These are phyloP conservation scores for Pristionchus pacificus DNA, from an alignment of 1,140 invertebrate species.

Conservation along the genomic window DNA sequence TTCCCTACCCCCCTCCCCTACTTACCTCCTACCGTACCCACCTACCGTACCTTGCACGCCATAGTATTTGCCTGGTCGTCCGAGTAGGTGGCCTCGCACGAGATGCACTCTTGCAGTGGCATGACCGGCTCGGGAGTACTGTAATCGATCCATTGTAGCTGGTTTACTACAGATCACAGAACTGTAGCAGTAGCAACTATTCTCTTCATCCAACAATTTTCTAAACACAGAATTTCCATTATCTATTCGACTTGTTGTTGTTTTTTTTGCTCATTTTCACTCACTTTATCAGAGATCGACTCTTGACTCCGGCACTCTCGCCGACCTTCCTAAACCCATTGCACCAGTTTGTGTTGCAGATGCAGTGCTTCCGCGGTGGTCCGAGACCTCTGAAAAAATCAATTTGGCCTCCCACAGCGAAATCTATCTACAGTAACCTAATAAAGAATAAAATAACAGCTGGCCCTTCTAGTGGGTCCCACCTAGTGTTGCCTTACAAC, in stretches of 20 bases:
- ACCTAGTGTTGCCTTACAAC: too few species aligned
- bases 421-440: too few species aligned
- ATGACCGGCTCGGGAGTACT: not conserved
- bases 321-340: conserved; percentile 21
- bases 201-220: too few species aligned
- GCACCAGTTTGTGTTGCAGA: conserved; percentile 46
- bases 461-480: too few species aligned
- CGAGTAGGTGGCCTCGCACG: not conserved
- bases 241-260: not conserved
- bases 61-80: not conserved
- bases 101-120: conserved; percentile 4
- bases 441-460: too few species aligned
- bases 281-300: conserved; percentile 10
- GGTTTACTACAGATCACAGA: conserved; percentile 13
- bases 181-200: too few species aligned
- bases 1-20: too few species aligned
- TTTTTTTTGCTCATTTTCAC: too few species aligned
- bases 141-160: not conserved
- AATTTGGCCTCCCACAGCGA: too few species aligned
- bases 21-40: too few species aligned
- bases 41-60: not conserved
- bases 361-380: conserved; percentile 43
- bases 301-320: not conserved
- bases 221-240: not conserved
- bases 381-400: conserved; percentile 34